Evolutionary conservation across 2,888 invertebrate genomes (phyloP).

Genomic region (Drosophila seclusa): DNA sequence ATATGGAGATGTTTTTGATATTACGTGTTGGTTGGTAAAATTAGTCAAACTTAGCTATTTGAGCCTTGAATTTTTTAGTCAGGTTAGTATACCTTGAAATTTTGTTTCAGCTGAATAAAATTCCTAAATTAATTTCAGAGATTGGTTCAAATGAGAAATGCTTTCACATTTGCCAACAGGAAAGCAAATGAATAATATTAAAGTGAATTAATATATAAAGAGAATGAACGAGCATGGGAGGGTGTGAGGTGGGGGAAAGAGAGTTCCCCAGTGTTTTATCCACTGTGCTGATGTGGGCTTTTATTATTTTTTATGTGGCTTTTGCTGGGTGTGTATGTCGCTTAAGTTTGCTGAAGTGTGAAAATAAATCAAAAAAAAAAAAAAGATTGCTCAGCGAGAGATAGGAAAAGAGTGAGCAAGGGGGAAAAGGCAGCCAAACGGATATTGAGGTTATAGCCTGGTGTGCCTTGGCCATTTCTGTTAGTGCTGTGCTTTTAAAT

Average conservation of each 20-base stretch:
- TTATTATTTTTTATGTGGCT: conserved; percentile 24
- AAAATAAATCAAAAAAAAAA: conserved; percentile 44
- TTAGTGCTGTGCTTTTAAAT: conserved; percentile 29
- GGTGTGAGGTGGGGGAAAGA: not conserved
- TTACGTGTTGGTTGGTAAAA: not conserved
- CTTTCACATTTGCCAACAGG: not conserved
- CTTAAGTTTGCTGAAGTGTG: conserved; percentile 60
- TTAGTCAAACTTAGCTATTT: not conserved
- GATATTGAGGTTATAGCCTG: conserved; percentile 12
- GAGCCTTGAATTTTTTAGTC: not conserved
- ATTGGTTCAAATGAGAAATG: not conserved
- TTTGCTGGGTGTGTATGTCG: conserved; percentile 18
- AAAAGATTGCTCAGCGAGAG: conserved; percentile 7
- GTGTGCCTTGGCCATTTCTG: not conserved
- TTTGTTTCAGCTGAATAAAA: not conserved
- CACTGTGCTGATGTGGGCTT: conserved; percentile 29
- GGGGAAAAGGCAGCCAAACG: not conserved
- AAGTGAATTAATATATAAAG: conserved; percentile 33
- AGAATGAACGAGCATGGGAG: not conserved
- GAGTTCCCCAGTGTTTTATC: conserved; percentile 14
- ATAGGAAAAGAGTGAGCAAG: not conserved
- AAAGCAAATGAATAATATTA: conserved; percentile 9
- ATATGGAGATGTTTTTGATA: not conserved
- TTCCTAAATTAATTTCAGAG: not conserved
- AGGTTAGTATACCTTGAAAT: not conserved